A percentile compares a stretch with the other conserved stretches of the same genome.
phyloP scores from a whole-genome alignment of 2,113 vertebrate genomes.

The Tragelaphus strepsiceros region DNA sequence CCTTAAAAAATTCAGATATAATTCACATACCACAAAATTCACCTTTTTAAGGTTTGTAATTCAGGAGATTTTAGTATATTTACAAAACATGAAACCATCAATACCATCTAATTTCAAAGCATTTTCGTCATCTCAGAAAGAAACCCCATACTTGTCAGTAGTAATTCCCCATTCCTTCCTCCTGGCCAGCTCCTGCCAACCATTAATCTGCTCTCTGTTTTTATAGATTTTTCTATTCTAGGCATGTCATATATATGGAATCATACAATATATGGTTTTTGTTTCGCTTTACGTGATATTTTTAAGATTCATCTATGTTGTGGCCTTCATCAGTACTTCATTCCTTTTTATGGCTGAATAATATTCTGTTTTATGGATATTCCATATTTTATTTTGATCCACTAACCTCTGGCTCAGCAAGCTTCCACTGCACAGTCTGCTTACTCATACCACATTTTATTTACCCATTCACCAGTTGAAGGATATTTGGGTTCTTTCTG shows the following conservation, averaged over 20 bases:
- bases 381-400: not conserved
- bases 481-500: not conserved
- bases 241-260: not conserved
- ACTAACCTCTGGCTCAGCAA: not conserved
- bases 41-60: not conserved
- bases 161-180: not conserved
- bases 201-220: not conserved
- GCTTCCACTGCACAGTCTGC: not conserved
- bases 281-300: not conserved
- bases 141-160: not conserved
- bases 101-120: not conserved
- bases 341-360: not conserved
- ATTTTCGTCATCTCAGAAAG: not conserved
- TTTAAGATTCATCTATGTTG: not conserved
- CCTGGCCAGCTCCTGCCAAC: not conserved
- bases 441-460: not conserved
- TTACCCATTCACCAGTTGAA: not conserved
- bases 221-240: not conserved
- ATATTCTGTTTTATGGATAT: not conserved
- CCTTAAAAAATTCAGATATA: not conserved
- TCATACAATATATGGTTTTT: not conserved
- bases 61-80: not conserved
- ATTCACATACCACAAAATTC: not conserved
- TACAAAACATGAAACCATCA: not conserved
- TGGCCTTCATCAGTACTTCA: not conserved